phyloP scores from a whole-genome alignment of 2,797 vertebrate species.

The Myiotriccus ornatus region DNA sequence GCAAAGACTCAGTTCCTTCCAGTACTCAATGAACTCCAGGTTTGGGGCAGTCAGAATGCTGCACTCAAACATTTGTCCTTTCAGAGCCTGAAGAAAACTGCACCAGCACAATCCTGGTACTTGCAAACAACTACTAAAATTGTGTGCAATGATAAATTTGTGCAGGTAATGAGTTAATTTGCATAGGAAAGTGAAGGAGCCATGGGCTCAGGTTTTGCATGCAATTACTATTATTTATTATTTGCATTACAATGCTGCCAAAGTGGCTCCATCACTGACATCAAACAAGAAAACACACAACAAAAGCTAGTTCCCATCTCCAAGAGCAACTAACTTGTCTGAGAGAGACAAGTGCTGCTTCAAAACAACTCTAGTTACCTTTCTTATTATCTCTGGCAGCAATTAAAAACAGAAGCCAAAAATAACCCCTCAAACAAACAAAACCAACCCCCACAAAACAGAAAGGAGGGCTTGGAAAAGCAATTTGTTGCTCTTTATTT shows the following conservation, averaged over 20 bases:
- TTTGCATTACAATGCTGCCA: background rate
- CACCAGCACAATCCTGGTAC: background rate
- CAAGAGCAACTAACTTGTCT: background rate
- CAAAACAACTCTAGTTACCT: background rate
- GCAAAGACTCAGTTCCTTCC: background rate
- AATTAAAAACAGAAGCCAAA: background rate
- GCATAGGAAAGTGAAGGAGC: background rate
- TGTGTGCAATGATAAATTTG: background rate
- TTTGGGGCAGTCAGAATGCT: background rate
- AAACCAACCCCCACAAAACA: background rate
- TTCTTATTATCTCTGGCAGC: background rate
- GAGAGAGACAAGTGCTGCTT: background rate
- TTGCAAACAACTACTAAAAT: background rate
- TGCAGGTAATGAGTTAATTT: background rate
- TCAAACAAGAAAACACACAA: background rate
- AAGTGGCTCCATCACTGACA: background rate
- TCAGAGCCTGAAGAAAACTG: background rate
- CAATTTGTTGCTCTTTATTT: background rate
- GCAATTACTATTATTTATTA: slow-evolving; percentile 11
- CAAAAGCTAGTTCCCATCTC: background rate
- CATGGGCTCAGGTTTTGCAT: background rate
- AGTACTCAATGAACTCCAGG: background rate
- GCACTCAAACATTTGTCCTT: background rate
- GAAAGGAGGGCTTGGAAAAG: background rate
- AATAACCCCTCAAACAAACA: background rate